Evolutionary conservation across 2,888 invertebrate species (phyloP).

Genomic region (Cryptophagus acutangulus): DNA sequence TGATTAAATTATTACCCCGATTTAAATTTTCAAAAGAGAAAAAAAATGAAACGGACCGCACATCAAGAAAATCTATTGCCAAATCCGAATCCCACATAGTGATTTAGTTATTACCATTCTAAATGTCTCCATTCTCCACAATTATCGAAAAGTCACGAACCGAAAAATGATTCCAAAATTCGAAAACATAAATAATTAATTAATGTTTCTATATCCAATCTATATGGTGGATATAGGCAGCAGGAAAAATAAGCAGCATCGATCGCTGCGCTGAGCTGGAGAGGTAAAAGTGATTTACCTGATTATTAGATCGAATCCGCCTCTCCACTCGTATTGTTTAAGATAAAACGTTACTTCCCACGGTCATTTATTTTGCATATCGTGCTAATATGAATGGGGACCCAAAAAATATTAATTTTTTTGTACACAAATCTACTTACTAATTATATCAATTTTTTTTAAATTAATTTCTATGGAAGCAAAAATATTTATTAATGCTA

Average conservation of each 20-base stretch:
- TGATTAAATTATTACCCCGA: too few relatives aligned
- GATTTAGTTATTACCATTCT: constrained; percentile 28
- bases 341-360: constrained; percentile 41
- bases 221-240: too few relatives aligned
- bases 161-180: constrained; percentile 3
- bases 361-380: constrained; percentile 44
- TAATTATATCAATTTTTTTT: too few relatives aligned
- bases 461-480: too few relatives aligned
- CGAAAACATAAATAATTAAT: too few relatives aligned
- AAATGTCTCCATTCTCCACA: constrained; percentile 30
- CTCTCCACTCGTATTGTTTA: constrained; percentile 38
- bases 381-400: constrained; percentile 36
- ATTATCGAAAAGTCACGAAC: constrained; percentile 6
- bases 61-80: constrained; percentile 18
- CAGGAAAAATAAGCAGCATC: too few relatives aligned
- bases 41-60: constrained; percentile 5
- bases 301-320: constrained; percentile 45
- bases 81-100: constrained; percentile 25
- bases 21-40: neutral
- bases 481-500: too few relatives aligned
- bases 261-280: too few relatives aligned
- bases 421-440: too few relatives aligned
- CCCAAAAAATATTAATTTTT: too few relatives aligned
- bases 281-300: constrained; percentile 42
- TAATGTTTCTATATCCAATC: too few relatives aligned